phyloP scores from a whole-genome alignment of 2,888 invertebrate species.

The Sinelater perroti region DNA sequence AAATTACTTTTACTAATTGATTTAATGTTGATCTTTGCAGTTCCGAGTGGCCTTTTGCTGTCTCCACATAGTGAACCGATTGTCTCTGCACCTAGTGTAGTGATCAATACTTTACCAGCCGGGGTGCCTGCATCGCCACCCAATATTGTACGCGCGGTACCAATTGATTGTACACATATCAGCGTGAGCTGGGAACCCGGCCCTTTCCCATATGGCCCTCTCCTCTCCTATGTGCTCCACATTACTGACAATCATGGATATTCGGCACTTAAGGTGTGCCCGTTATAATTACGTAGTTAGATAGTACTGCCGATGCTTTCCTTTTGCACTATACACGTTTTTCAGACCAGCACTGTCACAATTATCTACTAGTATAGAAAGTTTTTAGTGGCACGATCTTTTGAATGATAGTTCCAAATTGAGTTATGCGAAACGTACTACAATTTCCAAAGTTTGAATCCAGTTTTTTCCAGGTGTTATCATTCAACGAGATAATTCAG shows the following conservation, averaged over 20 bases:
- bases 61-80: constrained; percentile 75
- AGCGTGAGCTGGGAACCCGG: constrained; percentile 91
- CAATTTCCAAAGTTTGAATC: constrained; percentile 4
- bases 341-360: neutral
- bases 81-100: constrained; percentile 73
- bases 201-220: constrained; percentile 85
- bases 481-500: constrained; percentile 7
- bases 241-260: constrained; percentile 63
- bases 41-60: constrained; percentile 87
- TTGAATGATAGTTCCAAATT: neutral
- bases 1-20: too few relatives aligned
- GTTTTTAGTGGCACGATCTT: too few relatives aligned
- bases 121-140: constrained; percentile 83
- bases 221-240: constrained; percentile 84
- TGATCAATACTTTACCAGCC: constrained; percentile 77
- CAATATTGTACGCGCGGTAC: constrained; percentile 75
- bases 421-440: too few relatives aligned
- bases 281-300: constrained; percentile 1
- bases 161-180: constrained; percentile 83
- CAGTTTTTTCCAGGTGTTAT: constrained; percentile 21
- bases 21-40: constrained; percentile 65
- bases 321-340: neutral
- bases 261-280: constrained; percentile 60
- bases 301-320: neutral
- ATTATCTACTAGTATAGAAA: too few relatives aligned